A percentile compares a stretch with the other conserved stretches of the same genome.
Evolutionary conservation across 2,797 vertebrate genomes (phyloP).

Genomic region (Triplophysa bombifrons): DNA sequence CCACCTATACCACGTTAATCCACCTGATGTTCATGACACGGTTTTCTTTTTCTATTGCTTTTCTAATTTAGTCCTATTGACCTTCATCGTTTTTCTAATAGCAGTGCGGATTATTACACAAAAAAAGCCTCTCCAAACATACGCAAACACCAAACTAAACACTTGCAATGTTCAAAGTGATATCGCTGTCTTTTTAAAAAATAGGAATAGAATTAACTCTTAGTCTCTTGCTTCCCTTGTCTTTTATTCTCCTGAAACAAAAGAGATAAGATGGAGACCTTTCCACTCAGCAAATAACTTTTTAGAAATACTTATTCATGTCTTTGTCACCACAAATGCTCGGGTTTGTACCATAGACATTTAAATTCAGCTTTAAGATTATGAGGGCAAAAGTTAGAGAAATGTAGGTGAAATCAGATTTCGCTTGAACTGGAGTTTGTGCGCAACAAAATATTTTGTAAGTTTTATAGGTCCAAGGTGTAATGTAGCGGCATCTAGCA

Average conservation of each 20-base stretch:
- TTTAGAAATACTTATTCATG: conserved; percentile 7
- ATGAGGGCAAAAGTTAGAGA: conserved; percentile 9
- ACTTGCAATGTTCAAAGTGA: conserved; percentile 17
- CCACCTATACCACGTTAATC: conserved; percentile 19
- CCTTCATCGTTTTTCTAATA: conserved; percentile 35
- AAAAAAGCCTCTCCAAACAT: conserved; percentile 47
- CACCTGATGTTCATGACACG: conserved; percentile 11
- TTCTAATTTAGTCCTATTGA: conserved; percentile 40
- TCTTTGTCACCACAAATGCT: conserved; percentile 28
- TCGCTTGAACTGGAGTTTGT: neutral
- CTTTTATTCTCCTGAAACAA: no score
- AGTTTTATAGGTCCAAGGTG: no score
- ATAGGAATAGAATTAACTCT: conserved; percentile 9
- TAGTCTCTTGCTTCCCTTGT: no score
- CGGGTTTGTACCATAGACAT: conserved; percentile 39
- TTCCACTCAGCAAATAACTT: no score
- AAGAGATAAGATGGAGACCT: no score
- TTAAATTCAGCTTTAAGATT: conserved; percentile 28
- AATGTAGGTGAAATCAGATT: neutral
- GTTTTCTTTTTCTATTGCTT: conserved; percentile 1
- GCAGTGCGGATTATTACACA: conserved; percentile 31
- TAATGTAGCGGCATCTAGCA: no score
- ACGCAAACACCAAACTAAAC: conserved; percentile 50
- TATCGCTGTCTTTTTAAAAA: conserved; percentile 16
- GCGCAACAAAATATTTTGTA: no score